Evolutionary conservation across 1,140 invertebrate genomes (phyloP), one percentile per base, ranked within the genome.

Genomic region (Trichonephila clavipes): DNA sequence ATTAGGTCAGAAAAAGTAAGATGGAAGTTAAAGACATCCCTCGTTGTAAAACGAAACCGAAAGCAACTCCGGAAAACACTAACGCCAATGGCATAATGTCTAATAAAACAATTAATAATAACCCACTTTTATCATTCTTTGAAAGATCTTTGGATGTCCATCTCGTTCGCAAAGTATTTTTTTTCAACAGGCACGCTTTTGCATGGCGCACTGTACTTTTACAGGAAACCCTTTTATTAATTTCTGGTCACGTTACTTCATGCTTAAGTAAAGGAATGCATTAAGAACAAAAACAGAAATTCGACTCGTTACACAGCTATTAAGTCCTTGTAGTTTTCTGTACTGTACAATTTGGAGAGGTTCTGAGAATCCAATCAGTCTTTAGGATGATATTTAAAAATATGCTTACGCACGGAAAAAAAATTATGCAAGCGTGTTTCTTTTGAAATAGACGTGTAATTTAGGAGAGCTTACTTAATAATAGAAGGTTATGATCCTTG

Each of bases 1-100:
- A 77, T 77, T 77, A 77, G 72, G 72, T 77, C 72, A 40, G 6
- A 77, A 77, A 77, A 40, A 77, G 28, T 12, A 77, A 77, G 34
- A 77, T 34, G 14, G 18, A 77, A 77, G 28, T 77, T 77, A 34
- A 24, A n/a, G 10, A 14, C 66, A 77, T 28, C 72, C 28, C 72
- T 72, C 34, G 0, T 64, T 64, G 62, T 64, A 5, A 19, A 19
- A 64, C 5, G 18, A 51, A 19, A 16, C 21, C 21, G 62, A 64
- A 34, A 77, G 72, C 28, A 6, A 18, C 6, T 16, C 28, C 16
- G 72, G 14, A 77, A 77, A 77, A 34, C 28, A 34, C 16, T 34
- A 40, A 19, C 28, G 34, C 40, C 72, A 34, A 8, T 77, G 72
- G 18, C 72, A 21, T 34, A 18, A 34, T 34, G 28, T 34, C 72